Percentiles rank a stretch among this genome's conserved stretches.
These are phyloP conservation scores for Hozukius guyotensis DNA, from an alignment of 2,797 vertebrate genomes.

Conservation along the genomic window DNA sequence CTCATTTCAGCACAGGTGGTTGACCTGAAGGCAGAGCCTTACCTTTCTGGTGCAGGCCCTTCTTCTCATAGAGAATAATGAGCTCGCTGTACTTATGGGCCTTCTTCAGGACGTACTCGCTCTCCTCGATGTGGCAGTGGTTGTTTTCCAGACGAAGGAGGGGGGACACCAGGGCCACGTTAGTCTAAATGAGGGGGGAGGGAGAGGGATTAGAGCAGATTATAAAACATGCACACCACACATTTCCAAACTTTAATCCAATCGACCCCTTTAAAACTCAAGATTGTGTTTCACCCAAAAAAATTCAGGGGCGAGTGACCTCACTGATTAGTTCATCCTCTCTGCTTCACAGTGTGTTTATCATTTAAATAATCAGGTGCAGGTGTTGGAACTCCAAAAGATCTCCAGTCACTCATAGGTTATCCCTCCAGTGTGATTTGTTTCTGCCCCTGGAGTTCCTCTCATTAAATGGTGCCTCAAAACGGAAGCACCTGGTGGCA, in stretches of 20 bases:
- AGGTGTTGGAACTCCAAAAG: background rate
- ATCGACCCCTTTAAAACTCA: background rate
- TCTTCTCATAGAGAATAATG: constrained; percentile 98
- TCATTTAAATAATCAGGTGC: constrained; percentile 9
- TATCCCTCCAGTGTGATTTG: background rate
- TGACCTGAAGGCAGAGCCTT: background rate
- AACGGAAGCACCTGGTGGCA: constrained; percentile 14
- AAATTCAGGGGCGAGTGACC: background rate
- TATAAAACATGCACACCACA: background rate
- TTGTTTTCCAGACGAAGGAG: constrained; percentile 97
- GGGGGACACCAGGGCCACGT: constrained; percentile 95
- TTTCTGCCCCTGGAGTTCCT: background rate
- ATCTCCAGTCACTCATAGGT: background rate
- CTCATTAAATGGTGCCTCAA: background rate
- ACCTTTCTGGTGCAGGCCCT: constrained; percentile 98
- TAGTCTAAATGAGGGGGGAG: constrained; percentile 84
- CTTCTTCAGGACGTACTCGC: constrained; percentile 97
- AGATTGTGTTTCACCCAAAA: background rate
- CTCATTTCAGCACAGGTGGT: background rate
- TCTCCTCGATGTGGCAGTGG: constrained; percentile 99
- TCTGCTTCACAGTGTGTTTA: background rate
- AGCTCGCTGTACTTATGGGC: constrained; percentile 98
- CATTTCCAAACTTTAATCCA: background rate
- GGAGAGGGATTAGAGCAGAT: background rate
- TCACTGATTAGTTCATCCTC: background rate